Evolutionary conservation across 1,140 invertebrate genomes (phyloP), one percentile per base, ranked within the genome.

Genomic region (Periplaneta americana): DNA sequence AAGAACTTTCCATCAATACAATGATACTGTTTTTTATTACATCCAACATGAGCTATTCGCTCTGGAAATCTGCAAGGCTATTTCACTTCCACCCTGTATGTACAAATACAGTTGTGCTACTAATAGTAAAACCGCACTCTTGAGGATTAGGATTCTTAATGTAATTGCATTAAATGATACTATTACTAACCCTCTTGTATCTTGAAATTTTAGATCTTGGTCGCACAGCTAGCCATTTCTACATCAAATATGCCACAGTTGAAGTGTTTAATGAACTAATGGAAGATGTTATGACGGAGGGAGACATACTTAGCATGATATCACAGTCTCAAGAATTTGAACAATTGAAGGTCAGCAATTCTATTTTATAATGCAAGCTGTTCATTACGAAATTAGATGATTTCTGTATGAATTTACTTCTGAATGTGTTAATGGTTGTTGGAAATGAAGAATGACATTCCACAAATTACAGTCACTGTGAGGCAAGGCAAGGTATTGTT

Each of bases 241-340:
- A 99, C 87, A 97, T 99, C 74, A 99, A 98, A 85, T 97, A 97
- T 88, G 96, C 98, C 85, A 99, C 98, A 0, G 94, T 99, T 84
- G 95, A 98, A 88, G 93, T 95, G 57, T 96, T 98, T 86, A 97
- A 98, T 87, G 94, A 96, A 85, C 89, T 93, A 83, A 90, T 96
- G 83, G 92, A 92, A 76, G 90, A 93, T 18, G 88, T 94, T 15
- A 98, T 99, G 96, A 94, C 92, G 34, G 96, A 98, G 83, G 92
- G 93, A 5, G 95, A 97, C 84, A 94, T 99, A 57, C 88, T 99
- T 13, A 91, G 91, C 82, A 94, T 99, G 91, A 93, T 99, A 37
- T 97, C 97, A 2, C 92, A 93, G 82, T 94, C 98, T 3, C 94
- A 96, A 83, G 98, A 99, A 89, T 99, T 99, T 89, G 92, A 97